Conservation (phyloP, 2,888 invertebrate genomes). For the Sphecodes monilicornis region DNA sequence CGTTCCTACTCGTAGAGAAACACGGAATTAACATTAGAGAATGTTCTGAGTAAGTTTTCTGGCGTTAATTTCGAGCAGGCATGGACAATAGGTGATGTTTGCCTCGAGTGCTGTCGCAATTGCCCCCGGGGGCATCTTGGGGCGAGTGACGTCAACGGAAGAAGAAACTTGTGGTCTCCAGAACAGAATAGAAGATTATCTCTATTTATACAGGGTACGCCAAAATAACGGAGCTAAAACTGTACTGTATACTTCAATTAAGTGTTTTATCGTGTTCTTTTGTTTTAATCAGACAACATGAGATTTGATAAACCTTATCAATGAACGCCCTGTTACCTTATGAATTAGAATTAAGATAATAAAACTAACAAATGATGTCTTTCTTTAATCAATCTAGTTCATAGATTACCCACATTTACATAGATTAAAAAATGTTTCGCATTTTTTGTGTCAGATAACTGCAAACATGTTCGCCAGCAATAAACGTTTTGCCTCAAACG, state of each 20-base stretch:
- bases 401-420: conserved; percentile 1
- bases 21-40: not conserved
- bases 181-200: not conserved
- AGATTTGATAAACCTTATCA: not conserved
- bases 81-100: not conserved
- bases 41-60: not conserved
- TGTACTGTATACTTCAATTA: too few relatives aligned
- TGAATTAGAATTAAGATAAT: too few relatives aligned
- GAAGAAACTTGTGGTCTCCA: not conserved
- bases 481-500: not conserved
- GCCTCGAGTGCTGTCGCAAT: not conserved
- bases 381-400: not conserved
- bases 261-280: not conserved
- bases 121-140: not conserved
- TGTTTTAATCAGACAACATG: not conserved
- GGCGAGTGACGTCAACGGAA: not conserved
- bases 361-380: not conserved
- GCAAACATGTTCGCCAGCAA: not conserved
- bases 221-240: not conserved
- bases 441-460: not conserved
- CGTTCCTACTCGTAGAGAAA: not conserved
- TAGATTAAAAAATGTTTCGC: not conserved
- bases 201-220: not conserved
- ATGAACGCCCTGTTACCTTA: not conserved
- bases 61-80: not conserved